Conservation (phyloP, 2,888 invertebrate genomes). For the Esperia sulphurella region DNA sequence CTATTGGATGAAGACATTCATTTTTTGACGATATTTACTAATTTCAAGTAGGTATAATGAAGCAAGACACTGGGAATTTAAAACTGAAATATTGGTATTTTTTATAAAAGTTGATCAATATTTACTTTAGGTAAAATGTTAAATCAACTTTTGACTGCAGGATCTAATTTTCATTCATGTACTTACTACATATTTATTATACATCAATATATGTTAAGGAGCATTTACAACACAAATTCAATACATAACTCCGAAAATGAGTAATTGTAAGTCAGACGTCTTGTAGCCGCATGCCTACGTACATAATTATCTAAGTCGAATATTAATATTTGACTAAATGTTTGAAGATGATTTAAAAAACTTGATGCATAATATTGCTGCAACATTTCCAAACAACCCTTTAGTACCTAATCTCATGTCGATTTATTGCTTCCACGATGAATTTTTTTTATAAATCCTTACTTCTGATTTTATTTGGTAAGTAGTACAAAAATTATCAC, state of each 20-base stretch:
- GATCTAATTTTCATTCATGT: too few species aligned
- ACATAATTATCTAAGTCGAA: conserved; percentile 7
- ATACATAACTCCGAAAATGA: conserved; percentile 8
- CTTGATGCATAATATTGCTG: conserved; percentile 34
- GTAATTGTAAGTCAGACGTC: conserved; percentile 9
- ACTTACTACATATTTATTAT: neutral
- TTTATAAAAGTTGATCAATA: neutral
- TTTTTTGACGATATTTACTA: conserved; percentile 35
- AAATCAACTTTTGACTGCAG: too few species aligned
- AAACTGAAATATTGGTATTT: conserved; percentile 13
- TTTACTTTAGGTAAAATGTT: too few species aligned
- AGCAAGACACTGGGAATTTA: conserved; percentile 50
- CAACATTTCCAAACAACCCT: conserved; percentile 30
- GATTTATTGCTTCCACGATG: conserved; percentile 47
- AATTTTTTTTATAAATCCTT: conserved; percentile 14
- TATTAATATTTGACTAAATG: conserved; percentile 18
- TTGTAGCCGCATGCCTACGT: conserved; percentile 27
- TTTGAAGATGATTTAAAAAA: conserved; percentile 14
- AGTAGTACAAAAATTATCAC: conserved; percentile 41
- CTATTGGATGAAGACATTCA: conserved; percentile 18
- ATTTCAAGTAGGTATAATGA: conserved; percentile 32
- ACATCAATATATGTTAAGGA: conserved; percentile 6
- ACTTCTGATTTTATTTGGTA: conserved; percentile 19
- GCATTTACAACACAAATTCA: conserved; percentile 5
- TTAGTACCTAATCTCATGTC: conserved; percentile 28